A percentile compares a stretch with the other conserved stretches of the same genome.
These are phyloP conservation scores for Porphyrio hochstetteri DNA, from an alignment of 2,113 vertebrate species.

Conservation along the genomic window DNA sequence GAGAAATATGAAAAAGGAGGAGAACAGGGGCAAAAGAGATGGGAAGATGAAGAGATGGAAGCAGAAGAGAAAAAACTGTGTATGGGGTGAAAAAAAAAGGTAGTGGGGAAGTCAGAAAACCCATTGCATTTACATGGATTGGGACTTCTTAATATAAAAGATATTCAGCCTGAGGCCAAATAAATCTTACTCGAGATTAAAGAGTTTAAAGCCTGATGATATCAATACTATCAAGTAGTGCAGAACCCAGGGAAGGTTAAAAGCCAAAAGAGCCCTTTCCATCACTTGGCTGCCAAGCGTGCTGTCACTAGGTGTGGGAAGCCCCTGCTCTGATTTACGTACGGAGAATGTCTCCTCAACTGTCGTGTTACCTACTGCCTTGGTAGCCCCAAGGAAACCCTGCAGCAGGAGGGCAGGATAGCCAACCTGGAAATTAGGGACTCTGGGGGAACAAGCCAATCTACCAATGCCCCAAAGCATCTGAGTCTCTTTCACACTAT, in stretches of 20 bases:
- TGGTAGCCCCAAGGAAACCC: neutral
- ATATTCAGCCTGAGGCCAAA: neutral
- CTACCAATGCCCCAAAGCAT: neutral
- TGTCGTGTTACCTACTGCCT: fast-evolving
- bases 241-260: neutral
- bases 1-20: neutral
- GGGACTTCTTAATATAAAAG: neutral
- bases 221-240: neutral
- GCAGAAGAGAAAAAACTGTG: neutral
- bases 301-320: neutral
- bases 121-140: neutral
- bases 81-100: neutral
- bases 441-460: neutral
- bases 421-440: neutral
- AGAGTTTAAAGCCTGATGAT: neutral
- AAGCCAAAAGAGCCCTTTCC: neutral
- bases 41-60: neutral
- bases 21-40: neutral
- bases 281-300: neutral
- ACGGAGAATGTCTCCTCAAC: neutral
- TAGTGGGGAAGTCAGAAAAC: neutral
- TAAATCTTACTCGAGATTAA: neutral
- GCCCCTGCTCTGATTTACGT: neutral
- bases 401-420: neutral
- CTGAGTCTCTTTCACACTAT: neutral